A percentile compares a stretch with the other conserved stretches of the same genome.
phyloP scores from a whole-genome alignment of 1,140 invertebrate species.

The Acromyrmex heyeri region DNA sequence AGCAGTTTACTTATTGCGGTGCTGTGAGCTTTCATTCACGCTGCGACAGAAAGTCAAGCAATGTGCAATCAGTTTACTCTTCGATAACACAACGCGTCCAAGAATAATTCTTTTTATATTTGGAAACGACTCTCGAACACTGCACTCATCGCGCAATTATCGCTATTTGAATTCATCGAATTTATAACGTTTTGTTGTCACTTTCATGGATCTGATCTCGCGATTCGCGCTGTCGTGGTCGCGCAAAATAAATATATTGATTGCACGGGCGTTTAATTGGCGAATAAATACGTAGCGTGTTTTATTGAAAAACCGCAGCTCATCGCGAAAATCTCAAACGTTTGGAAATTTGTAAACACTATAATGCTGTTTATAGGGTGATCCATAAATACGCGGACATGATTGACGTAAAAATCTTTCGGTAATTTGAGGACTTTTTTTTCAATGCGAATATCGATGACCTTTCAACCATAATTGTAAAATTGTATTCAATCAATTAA shows the following conservation, averaged over 20 bases:
- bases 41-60: neutral
- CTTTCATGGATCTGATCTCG: constrained; percentile 43
- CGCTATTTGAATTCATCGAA: constrained; percentile 38
- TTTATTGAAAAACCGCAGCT: constrained; percentile 41
- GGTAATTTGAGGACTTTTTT: neutral
- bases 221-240: neutral
- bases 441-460: neutral
- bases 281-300: constrained; percentile 42
- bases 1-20: no score
- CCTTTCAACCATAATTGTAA: neutral
- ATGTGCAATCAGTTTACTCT: neutral
- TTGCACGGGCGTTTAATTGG: constrained; percentile 42
- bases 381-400: neutral
- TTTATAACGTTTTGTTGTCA: constrained; percentile 50
- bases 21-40: no score
- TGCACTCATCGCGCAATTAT: constrained; percentile 34
- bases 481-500: constrained; percentile 8
- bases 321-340: constrained; percentile 32
- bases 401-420: constrained; percentile 2
- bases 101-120: constrained; percentile 36
- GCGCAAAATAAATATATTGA: constrained; percentile 47
- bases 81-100: neutral
- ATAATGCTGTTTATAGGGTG: constrained; percentile 1
- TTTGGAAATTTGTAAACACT: constrained; percentile 11
- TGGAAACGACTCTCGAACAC: constrained; percentile 7